Conservation (phyloP, 2,888 invertebrate genomes). For the Epistrophe grossulariae region DNA sequence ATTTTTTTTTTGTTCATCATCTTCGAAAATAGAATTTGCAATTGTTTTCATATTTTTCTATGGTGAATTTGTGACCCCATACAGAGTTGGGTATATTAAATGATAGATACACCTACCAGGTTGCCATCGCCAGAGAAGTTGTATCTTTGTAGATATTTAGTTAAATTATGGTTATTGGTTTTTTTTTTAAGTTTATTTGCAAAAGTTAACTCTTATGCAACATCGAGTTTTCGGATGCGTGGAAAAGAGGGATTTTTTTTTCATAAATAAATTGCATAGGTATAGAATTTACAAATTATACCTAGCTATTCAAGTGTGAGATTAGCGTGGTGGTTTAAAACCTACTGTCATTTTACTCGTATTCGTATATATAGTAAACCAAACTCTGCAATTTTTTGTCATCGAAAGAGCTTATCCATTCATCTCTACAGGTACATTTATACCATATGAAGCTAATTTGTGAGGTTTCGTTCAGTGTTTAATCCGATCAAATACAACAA, state of each 20-base stretch:
- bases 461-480: constrained; percentile 50
- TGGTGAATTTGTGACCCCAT: constrained; percentile 6
- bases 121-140: background rate
- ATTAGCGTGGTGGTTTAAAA: constrained; percentile 20
- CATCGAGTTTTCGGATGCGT: constrained; percentile 3
- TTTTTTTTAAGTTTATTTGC: constrained; percentile 13
- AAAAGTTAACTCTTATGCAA: background rate
- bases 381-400: constrained; percentile 48
- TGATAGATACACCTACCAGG: background rate
- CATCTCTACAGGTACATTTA: background rate
- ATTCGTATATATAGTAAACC: background rate
- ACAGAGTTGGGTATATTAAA: background rate
- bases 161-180: background rate
- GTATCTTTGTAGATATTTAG: background rate
- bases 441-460: constrained; percentile 32
- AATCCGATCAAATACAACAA: constrained; percentile 42
- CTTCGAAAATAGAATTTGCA: constrained; percentile 28
- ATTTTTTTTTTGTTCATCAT: background rate
- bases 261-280: constrained; percentile 8
- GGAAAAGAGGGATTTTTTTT: constrained; percentile 8
- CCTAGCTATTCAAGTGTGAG: constrained; percentile 15
- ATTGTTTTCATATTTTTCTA: constrained; percentile 16
- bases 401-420: background rate
- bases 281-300: constrained; percentile 10
- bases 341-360: background rate